Conservation (phyloP, 2,113 vertebrate species). For the Orientallactaga bullata region DNA sequence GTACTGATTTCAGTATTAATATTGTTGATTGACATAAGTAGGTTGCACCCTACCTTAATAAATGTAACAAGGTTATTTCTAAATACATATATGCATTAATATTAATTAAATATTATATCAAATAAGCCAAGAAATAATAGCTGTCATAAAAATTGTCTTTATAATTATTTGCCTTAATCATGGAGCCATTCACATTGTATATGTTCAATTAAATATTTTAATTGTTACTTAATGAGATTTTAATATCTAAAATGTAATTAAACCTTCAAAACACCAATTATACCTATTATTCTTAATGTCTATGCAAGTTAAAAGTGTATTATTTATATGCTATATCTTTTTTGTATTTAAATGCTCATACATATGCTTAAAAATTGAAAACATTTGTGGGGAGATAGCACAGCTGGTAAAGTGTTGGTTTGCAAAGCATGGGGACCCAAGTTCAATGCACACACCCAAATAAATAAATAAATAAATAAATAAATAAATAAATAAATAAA, state of each 20-base stretch:
- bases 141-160: not conserved
- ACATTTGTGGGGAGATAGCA: too few species aligned
- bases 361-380: not conserved
- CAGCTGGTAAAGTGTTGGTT: too few species aligned
- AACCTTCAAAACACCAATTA: not conserved
- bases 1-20: not conserved
- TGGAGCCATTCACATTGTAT: not conserved
- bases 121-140: not conserved
- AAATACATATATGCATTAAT: not conserved
- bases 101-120: not conserved
- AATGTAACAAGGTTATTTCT: not conserved
- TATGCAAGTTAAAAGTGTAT: not conserved
- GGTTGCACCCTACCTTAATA: not conserved
- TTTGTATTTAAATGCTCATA: not conserved
- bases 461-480: not conserved
- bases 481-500: not conserved
- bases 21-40: slow-evolving; percentile 43
- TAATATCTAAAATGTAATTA: not conserved
- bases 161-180: not conserved
- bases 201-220: not conserved
- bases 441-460: too few species aligned
- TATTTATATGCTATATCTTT: not conserved
- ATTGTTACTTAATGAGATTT: not conserved
- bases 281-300: not conserved
- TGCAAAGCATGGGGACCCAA: too few species aligned